These are phyloP conservation scores for Bubo bubo DNA, from an alignment of 2,113 vertebrate species.

Conservation along the genomic window DNA sequence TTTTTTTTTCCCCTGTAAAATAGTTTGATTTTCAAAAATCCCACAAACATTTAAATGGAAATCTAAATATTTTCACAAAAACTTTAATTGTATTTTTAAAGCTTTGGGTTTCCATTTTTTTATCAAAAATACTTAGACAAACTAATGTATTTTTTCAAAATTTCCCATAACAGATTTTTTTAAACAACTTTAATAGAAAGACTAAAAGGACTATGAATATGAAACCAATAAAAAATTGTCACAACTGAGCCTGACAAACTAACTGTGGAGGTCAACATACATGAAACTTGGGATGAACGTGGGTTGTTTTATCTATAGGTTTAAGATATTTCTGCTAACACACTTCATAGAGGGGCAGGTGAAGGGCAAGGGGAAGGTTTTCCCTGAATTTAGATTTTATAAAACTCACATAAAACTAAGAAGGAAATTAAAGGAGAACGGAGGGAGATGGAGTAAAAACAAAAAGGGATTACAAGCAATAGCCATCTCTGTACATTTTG, in stretches of 20 bases:
- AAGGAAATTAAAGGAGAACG: neutral
- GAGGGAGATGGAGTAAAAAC: neutral
- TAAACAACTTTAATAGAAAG: neutral
- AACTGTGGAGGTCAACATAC: neutral
- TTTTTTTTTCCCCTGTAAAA: neutral
- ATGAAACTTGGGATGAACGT: neutral
- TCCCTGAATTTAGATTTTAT: neutral
- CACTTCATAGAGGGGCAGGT: neutral
- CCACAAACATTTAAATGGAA: conserved; percentile 48
- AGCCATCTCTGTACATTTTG: neutral
- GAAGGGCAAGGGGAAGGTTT: neutral
- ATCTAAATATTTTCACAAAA: conserved; percentile 52
- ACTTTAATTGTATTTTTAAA: conserved; percentile 42
- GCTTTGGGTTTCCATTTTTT: neutral
- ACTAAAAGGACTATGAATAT: neutral
- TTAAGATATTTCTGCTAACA: conserved; percentile 10
- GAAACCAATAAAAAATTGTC: neutral
- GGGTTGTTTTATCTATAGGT: neutral
- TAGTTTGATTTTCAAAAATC: conserved; percentile 44
- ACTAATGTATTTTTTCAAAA: neutral
- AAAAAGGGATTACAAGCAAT: neutral
- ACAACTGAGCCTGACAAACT: neutral
- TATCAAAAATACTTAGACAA: neutral
- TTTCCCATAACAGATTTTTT: neutral
- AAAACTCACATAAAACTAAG: neutral